Base-by-base conservation (phyloP, 1,140 invertebrate genomes). In the Drosophila santomea region DNA sequence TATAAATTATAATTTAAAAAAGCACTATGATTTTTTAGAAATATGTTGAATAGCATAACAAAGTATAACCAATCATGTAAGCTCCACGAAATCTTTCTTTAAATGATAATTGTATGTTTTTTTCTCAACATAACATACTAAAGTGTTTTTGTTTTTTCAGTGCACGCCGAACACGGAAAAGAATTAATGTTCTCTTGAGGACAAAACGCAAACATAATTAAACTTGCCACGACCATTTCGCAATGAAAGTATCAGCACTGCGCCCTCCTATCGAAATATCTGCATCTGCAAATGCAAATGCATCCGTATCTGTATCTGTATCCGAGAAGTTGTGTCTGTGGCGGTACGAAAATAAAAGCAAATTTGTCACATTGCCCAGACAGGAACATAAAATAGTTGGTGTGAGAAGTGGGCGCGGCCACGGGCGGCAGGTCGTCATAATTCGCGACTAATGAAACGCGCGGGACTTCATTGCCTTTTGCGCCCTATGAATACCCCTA, bases 171-270 rank as follows among this genome's bases (percentile, higher is more conserved):
- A 75, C 51, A 88, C 69, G 69, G 69, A 88, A 85, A 64, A 44
- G 69, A 78, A 79, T 83, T 88, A 69, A 72, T 86, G 79, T 79
- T 71, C 69, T 54, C 20, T 44, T 39, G 79, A 66, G 74, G 64
- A 77, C 57, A 77, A 77, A 89, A 89, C 74, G 72, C 84, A 88
- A 88, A 83, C 79, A 88, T 89, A 88, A 88, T 88, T 88, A 88
- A 89, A 88, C 63, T 64, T 89, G 83, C 84, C 83, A 89, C 64
- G 68, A 74, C 72, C 80, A 79, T 62, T 83, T 81, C 45, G 62
- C 59, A 39, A 51, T 52, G 25, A 52, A 58, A 43, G 54, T 57
- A 61, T 60, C 56, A 52, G 59, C 48, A 39, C 47, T 52, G 32
- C 28, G 39, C 43, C 17, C 43, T 25, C 35, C 39, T 11, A 35